Conservation (phyloP, 2,888 invertebrate genomes). For the Microctonus brassicae region DNA sequence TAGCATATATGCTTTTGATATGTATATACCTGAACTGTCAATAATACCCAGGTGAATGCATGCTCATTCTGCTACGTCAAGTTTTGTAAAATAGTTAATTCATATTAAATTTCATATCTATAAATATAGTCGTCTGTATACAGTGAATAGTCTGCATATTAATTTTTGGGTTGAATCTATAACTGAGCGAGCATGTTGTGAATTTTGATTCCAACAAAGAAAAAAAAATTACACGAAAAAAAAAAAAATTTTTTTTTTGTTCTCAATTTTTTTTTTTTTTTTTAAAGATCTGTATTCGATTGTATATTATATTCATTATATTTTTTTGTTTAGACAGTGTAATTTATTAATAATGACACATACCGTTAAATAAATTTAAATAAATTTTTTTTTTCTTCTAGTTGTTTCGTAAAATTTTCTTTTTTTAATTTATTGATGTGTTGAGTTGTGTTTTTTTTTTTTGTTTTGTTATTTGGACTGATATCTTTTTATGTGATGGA, state of each 20-base stretch:
- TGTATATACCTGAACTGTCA: constrained; percentile 39
- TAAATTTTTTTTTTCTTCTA: background rate
- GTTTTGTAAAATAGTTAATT: background rate
- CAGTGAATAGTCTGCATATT: background rate
- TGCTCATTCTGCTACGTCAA: constrained; percentile 43
- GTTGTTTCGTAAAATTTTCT: background rate
- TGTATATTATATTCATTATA: background rate
- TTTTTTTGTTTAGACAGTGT: too few relatives aligned
- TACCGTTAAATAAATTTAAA: background rate
- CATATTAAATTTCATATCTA: background rate
- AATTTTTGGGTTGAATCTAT: background rate
- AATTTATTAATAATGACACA: background rate
- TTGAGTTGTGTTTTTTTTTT: too few relatives aligned
- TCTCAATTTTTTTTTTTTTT: background rate
- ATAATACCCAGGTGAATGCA: constrained; percentile 34
- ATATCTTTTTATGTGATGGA: too few relatives aligned
- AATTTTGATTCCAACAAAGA: constrained; percentile 31
- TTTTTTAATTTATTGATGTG: too few relatives aligned
- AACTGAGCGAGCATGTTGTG: background rate
- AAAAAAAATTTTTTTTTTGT: too few relatives aligned
- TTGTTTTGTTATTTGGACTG: too few relatives aligned
- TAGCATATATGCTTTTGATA: constrained; percentile 36
- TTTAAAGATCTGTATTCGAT: too few relatives aligned
- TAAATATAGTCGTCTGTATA: background rate
- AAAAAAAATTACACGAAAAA: too few relatives aligned